Base-by-base conservation (phyloP, 2,797 vertebrate species). In the Trematomus bernacchii region DNA sequence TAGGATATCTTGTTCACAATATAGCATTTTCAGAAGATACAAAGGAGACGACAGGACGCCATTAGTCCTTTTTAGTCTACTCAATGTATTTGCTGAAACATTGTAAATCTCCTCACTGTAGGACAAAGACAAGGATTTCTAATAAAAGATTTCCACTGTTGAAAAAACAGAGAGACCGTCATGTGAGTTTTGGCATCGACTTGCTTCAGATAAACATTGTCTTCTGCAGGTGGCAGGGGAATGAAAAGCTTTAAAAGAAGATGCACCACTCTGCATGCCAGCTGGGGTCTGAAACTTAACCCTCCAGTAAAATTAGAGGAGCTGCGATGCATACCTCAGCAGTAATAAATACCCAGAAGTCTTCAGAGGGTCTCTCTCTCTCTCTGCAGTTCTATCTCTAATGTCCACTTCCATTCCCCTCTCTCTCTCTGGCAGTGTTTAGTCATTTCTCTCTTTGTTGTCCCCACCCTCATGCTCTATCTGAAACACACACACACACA, bases 291-390 rank as follows among this genome's bases (percentile, higher is more conserved):
- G 92, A 95, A 94, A 95, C 91, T 86, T 67, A 93, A 95, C 85
- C 90, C 91, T 79, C 69, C 79, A 86, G 92, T 94, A 94, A 94
- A 94, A 92, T 94, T 94, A 94, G 93, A 93, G 88, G 77, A 63
- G 89, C 81, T 76, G 84, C 77, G 76, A 83, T 87, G 87, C 89
- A 91, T 89, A 73, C 82, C 80, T 84, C 89, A 91, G 87, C 87
- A 83, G 85, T 92, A 92, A 87, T 74, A 93, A 91, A 93, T 93
- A 82, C 82, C 77, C 68, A 52, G 50, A 70, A 87, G 87, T 87
- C 83, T 83, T 89, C 46, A 67, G 76, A 79, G 75, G 62, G 68
- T 79, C 71, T 79, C n/a, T n/a, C 81, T 64, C 63, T 58, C 18
- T 63, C 64, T 60, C 52, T 54, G 23, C 18, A 16, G 18, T 2